Base-by-base conservation (phyloP, 1,140 invertebrate species). In the Hetaerina americana region DNA sequence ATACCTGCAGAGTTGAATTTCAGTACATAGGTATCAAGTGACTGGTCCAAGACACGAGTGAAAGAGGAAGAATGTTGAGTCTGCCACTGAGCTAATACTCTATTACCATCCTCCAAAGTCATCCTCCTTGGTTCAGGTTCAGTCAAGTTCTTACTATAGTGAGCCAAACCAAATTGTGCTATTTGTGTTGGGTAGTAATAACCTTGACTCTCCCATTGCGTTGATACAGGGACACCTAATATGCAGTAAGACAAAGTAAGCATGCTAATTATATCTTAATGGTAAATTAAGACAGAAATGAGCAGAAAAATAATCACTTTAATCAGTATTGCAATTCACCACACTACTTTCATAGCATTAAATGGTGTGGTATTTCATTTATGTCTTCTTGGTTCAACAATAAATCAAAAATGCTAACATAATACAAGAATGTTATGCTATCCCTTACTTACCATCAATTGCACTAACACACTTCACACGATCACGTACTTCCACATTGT, bases 101-200 rank as follows among this genome's bases (percentile, higher is more conserved):
- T 85, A 66, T 91, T 89, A 0, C 87, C 87, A 80, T 95, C 90
- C 77, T 96, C 93, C 10, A 94, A 81, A 15, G 80, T 71, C 28
- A 85, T 87, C 73, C 87, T 81, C 31, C 87, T 84, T 5, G 91
- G 90, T 76, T 90, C 87, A 0, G 89, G 87, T 76, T 94, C 92
- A 0, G 91, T 93, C 22, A 95, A 78, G 82, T 95, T 93, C 82
- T 98, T 98, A 80, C 94, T 97, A 81, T 96, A 99, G 82, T 99
- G 97, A 26, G 95, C 93, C 31, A 99, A 81, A 0, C 94, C 97
- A 81, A 95, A 99, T 80, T 99, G 97, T 5, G 96, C 95, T 74
- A 99, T 97, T 85, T 99, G 97, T 1, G 97, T 98, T 0, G 97
- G 96, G 84, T 99, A 99, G 80, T 91, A 96, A 81, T 99, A 98